These are phyloP conservation scores for Patella caerulea DNA, from an alignment of 2,888 invertebrate genomes.

Conservation along the genomic window DNA sequence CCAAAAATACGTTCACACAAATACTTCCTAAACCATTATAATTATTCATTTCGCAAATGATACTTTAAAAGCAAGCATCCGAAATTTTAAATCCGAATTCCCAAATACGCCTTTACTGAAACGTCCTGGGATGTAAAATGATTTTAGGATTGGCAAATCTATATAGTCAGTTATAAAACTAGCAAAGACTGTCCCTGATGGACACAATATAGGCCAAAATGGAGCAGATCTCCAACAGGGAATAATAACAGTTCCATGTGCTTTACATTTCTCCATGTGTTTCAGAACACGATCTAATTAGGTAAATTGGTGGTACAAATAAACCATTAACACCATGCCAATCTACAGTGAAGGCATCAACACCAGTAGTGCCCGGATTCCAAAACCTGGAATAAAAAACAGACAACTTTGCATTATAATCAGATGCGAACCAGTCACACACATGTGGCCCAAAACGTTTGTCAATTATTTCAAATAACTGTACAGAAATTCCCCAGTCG, in stretches of 20 bases:
- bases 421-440: constrained; percentile 14
- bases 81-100: constrained; percentile 28
- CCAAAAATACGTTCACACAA: not conserved
- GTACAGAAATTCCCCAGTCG: constrained; percentile 23
- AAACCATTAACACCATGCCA: constrained; percentile 21
- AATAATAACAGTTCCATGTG: constrained; percentile 24
- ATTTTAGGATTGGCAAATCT: constrained; percentile 30
- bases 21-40: not conserved
- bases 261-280: constrained; percentile 22
- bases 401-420: not conserved
- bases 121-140: constrained; percentile 14
- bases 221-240: constrained; percentile 26
- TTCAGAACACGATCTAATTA: constrained; percentile 17
- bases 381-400: constrained; percentile 19
- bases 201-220: constrained; percentile 21
- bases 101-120: constrained; percentile 24
- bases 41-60: constrained; percentile 12
- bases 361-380: constrained; percentile 13
- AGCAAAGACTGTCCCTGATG: constrained; percentile 7
- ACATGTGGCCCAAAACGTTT: not conserved
- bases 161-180: not conserved
- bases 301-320: constrained; percentile 26
- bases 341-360: constrained; percentile 23
- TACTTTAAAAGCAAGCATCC: constrained; percentile 24
- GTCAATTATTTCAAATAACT: not conserved